Percentiles rank a stretch among this genome's conserved stretches.
Conservation (phyloP, 2,888 invertebrate genomes). For the Scaptomyza tumidula region DNA sequence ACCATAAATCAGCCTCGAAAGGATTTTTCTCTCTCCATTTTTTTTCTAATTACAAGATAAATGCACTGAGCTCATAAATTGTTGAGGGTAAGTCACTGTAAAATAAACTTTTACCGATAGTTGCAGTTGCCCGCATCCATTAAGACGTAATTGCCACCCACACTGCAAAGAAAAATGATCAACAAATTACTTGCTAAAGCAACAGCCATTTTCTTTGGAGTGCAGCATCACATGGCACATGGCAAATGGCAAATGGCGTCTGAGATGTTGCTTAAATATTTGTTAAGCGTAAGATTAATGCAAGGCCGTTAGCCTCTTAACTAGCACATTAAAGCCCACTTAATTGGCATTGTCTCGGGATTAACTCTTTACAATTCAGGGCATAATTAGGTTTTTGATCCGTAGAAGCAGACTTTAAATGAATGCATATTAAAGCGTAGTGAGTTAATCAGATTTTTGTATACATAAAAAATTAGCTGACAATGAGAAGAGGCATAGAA, state of each 20-base stretch:
- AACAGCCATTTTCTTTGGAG: constrained; percentile 27
- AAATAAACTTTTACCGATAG: constrained; percentile 37
- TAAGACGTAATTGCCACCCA: constrained; percentile 45
- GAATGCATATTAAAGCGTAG: neutral
- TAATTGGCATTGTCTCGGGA: constrained; percentile 11
- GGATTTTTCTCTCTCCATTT: constrained; percentile 38
- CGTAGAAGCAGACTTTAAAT: neutral
- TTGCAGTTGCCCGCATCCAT: constrained; percentile 33
- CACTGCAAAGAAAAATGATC: constrained; percentile 43
- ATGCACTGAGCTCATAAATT: constrained; percentile 66
- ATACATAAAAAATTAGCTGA: neutral
- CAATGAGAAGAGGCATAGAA: neutral
- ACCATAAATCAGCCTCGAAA: constrained; percentile 67
- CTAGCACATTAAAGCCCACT: neutral
- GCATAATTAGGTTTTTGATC: constrained; percentile 2
- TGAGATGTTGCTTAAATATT: constrained; percentile 57
- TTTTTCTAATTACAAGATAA: constrained; percentile 71
- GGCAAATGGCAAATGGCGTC: neutral
- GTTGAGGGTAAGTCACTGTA: constrained; percentile 34
- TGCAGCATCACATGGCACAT: constrained; percentile 35
- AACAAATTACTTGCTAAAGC: constrained; percentile 34
- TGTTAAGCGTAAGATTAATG: constrained; percentile 43
- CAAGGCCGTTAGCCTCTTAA: constrained; percentile 13
- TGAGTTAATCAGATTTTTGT: neutral
- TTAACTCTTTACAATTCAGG: neutral